phyloP scores from a whole-genome alignment of 2,888 invertebrate genomes.

The Tiliacea aurago region DNA sequence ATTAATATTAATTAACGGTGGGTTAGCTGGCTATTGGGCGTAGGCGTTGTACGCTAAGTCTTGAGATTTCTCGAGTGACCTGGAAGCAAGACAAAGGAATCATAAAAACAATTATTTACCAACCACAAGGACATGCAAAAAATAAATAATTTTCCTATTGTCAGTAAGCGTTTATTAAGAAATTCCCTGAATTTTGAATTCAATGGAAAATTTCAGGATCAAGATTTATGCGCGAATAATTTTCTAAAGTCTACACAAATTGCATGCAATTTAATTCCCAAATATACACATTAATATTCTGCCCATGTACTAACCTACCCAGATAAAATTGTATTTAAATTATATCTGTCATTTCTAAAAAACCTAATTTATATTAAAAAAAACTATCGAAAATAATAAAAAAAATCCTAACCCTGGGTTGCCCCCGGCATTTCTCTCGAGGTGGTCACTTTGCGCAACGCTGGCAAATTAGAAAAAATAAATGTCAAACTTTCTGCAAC shows the following conservation, averaged over 20 bases:
- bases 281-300: background rate
- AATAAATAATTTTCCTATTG: background rate
- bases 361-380: background rate
- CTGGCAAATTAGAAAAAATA: constrained; percentile 57
- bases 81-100: constrained; percentile 75
- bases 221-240: background rate
- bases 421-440: constrained; percentile 61
- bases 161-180: background rate
- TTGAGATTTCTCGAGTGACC: constrained; percentile 88
- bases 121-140: background rate
- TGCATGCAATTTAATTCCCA: constrained; percentile 29
- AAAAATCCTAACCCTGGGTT: constrained; percentile 56
- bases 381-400: constrained; percentile 53
- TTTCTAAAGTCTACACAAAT: background rate
- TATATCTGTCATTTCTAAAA: background rate
- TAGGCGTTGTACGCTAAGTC: constrained; percentile 92
- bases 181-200: background rate
- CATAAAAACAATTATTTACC: constrained; percentile 3
- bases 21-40: constrained; percentile 80
- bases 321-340: background rate
- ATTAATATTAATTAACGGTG: constrained; percentile 71
- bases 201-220: background rate
- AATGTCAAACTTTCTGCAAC: constrained; percentile 53
- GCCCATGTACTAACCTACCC: constrained; percentile 6
- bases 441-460: constrained; percentile 61